Evolutionary conservation across 2,797 vertebrate species (phyloP).

Genomic region (Gadopsis bispinosus): DNA sequence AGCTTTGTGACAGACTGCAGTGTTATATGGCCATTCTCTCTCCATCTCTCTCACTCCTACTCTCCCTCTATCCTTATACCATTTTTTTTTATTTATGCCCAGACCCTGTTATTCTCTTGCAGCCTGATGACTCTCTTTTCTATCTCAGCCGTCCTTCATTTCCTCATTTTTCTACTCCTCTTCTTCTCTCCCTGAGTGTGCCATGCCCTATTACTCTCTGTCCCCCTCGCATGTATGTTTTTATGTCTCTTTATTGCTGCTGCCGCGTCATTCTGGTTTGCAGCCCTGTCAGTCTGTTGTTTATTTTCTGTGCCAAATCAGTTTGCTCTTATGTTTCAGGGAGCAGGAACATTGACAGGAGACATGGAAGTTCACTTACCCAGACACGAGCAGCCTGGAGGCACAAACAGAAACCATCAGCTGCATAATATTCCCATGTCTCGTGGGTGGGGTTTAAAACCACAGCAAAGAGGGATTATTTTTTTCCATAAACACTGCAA

Average conservation of each 20-base stretch:
- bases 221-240: constrained; percentile 24
- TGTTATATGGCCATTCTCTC: constrained; percentile 56
- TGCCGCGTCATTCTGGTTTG: constrained; percentile 25
- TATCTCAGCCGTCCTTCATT: constrained; percentile 37
- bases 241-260: constrained; percentile 33
- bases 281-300: constrained; percentile 37
- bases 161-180: constrained; percentile 45
- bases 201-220: constrained; percentile 30
- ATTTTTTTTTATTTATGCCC: constrained; percentile 26
- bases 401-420: constrained; percentile 59
- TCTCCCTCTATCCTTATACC: constrained; percentile 29
- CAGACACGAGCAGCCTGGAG: constrained; percentile 58
- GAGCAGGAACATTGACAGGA: constrained; percentile 53
- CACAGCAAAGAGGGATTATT: constrained; percentile 57
- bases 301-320: constrained; percentile 51
- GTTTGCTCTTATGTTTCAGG: constrained; percentile 60
- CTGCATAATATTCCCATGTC: constrained; percentile 55
- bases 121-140: constrained; percentile 28
- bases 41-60: constrained; percentile 20
- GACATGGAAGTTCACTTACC: constrained; percentile 75
- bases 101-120: constrained; percentile 47
- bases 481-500: constrained; percentile 55
- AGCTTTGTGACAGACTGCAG: constrained; percentile 62
- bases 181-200: constrained; percentile 24
- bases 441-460: constrained; percentile 62